phyloP scores from a whole-genome alignment of 2,797 vertebrate species.

The Acanthurus lineatus region DNA sequence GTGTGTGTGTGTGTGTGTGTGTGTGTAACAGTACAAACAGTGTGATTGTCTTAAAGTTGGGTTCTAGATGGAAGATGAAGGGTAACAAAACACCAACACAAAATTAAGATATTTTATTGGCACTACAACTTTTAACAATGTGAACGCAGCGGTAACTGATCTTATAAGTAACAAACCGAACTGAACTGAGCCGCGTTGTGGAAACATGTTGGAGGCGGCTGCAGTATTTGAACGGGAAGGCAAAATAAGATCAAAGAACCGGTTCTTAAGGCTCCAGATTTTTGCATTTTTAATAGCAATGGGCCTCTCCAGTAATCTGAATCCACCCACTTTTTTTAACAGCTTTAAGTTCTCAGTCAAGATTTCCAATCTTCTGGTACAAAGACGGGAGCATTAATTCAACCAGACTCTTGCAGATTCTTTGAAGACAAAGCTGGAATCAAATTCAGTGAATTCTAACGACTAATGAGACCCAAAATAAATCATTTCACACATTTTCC shows the following conservation, averaged over 20 bases:
- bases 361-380: too few species aligned
- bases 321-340: background rate
- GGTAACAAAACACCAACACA: too few species aligned
- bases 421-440: background rate
- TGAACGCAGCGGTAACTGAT: too few species aligned
- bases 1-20: conserved; percentile 9
- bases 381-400: background rate
- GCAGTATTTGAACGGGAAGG: too few species aligned
- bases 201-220: background rate
- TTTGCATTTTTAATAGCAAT: too few species aligned
- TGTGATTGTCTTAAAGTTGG: background rate
- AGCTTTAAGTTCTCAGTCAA: background rate
- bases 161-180: too few species aligned
- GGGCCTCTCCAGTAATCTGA: background rate
- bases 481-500: background rate
- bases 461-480: background rate
- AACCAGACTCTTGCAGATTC: too few species aligned
- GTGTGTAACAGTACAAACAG: conserved; percentile 1
- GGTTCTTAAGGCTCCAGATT: background rate
- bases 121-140: too few species aligned
- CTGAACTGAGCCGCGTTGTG: too few species aligned
- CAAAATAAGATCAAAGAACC: background rate
- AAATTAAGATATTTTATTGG: too few species aligned
- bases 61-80: too few species aligned
- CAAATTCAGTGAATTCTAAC: background rate